Base-by-base conservation (phyloP, 2,888 invertebrate species). In the Orthosia gothica region DNA sequence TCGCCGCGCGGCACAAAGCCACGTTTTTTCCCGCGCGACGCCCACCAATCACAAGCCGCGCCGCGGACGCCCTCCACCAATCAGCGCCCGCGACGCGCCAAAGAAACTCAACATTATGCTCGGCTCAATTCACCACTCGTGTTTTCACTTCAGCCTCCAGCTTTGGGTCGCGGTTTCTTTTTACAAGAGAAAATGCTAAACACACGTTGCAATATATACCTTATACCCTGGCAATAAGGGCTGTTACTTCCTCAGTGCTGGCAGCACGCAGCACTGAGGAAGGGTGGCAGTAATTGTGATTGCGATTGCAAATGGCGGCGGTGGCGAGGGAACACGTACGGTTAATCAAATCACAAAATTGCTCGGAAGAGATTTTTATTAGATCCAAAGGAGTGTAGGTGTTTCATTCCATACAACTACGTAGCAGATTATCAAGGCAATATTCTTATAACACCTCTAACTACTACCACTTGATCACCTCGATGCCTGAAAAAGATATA, bases 271-370 rank as follows among this genome's bases (percentile, higher is more conserved):
- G 73, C 74, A 79, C 73, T 64, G 81, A 77, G 65, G 79, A 92
- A 91, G 91, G 91, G 91, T 91, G 92, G 89, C 84, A 82, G 89
- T 92, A 89, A 93, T 92, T 91, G 92, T 93, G 91, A 94, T 93
- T 93, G 91, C 92, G 91, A 94, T 96, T 95, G 94, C 95, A 95
- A 95, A 95, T 95, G 95, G 95, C 95, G 95, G 80, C 91, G 82
- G 82, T 81, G 86, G 16, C 73, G 74, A 83, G 88, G 92, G 89
- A 89, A 92, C 88, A 89, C 92, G 92, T 89, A 92, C 91, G 89
- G 94, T 86, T 94, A 94, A 94, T 94, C 93, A 90, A 93, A 94
- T 94, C 88, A 87, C 70, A 85, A 90, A 91, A 92, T 92, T 90
- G 89, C 86, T 88, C 73, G 84, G 83, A 88, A 88, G 79, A 85